Percentiles rank a stretch among this genome's conserved stretches.
Conservation (phyloP, 2,797 vertebrate genomes). For the Propithecus deckenii region DNA sequence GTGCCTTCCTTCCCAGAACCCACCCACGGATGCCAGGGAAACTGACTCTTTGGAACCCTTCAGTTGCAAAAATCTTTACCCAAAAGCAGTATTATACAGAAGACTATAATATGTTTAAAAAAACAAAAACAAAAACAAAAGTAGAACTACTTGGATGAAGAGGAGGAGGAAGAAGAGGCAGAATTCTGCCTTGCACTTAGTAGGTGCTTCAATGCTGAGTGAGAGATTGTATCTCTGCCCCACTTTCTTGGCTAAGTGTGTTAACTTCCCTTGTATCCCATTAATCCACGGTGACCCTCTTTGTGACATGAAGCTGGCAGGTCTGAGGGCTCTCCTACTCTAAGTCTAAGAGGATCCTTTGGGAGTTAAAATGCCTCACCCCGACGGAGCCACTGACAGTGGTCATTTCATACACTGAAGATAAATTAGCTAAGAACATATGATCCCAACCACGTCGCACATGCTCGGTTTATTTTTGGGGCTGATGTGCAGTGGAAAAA, state of each 20-base stretch:
- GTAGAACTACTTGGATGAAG: not conserved
- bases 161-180: not conserved
- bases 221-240: not conserved
- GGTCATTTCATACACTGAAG: not conserved
- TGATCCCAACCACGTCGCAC: fast-evolving
- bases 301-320: not conserved
- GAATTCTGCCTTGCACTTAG: not conserved
- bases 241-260: not conserved
- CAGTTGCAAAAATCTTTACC: not conserved
- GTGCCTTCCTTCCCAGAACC: not conserved
- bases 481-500: fast-evolving
- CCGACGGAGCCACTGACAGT: fast-evolving
- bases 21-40: fast-evolving
- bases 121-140: not conserved
- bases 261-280: not conserved
- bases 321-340: not conserved
- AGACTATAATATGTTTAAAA: not conserved
- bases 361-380: not conserved
- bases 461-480: not conserved
- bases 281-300: not conserved
- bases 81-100: not conserved
- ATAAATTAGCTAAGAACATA: not conserved
- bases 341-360: not conserved
- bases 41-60: not conserved
- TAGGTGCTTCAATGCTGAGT: not conserved